Percentiles rank a stretch among this genome's conserved stretches.
Conservation (phyloP, 2,888 invertebrate species). For the Pseudococcus longispinus region DNA sequence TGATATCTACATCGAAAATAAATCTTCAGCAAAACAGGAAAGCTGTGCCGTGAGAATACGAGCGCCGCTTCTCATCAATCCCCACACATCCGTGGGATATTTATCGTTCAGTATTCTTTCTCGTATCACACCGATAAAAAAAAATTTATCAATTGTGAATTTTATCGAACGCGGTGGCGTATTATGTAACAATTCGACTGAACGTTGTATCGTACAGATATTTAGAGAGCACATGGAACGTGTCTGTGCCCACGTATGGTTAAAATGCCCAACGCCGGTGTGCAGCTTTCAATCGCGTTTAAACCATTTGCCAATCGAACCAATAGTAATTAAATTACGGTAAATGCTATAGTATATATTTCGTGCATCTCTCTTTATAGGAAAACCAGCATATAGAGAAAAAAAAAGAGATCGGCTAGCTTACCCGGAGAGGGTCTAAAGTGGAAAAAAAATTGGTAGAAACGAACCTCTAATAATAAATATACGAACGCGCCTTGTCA, state of each 20-base stretch:
- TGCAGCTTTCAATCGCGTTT: constrained; percentile 15
- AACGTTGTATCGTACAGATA: neutral
- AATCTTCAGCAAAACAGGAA: neutral
- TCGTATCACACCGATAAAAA: neutral
- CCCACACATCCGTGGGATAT: neutral
- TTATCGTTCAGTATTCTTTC: neutral
- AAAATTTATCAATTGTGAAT: neutral
- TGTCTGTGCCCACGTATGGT: neutral
- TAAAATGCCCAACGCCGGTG: neutral
- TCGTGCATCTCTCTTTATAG: neutral
- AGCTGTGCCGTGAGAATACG: neutral
- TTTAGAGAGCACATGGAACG: neutral
- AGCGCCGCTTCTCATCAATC: neutral
- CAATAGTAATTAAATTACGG: constrained; percentile 37
- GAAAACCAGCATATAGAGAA: neutral
- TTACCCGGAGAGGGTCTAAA: neutral
- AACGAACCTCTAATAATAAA: constrained; percentile 40
- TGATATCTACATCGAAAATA: neutral
- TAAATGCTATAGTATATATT: neutral
- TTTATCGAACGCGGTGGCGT: neutral
- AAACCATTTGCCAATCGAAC: constrained; percentile 43
- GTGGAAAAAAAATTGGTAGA: constrained; percentile 28
- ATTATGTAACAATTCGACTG: neutral
- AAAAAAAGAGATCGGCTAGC: neutral
- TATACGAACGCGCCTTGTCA: constrained; percentile 54